Evolutionary conservation across 30 jellyfish, hydroid and myxozoan species (phyloP).

Genomic region (Rhopilema esculentum): DNA sequence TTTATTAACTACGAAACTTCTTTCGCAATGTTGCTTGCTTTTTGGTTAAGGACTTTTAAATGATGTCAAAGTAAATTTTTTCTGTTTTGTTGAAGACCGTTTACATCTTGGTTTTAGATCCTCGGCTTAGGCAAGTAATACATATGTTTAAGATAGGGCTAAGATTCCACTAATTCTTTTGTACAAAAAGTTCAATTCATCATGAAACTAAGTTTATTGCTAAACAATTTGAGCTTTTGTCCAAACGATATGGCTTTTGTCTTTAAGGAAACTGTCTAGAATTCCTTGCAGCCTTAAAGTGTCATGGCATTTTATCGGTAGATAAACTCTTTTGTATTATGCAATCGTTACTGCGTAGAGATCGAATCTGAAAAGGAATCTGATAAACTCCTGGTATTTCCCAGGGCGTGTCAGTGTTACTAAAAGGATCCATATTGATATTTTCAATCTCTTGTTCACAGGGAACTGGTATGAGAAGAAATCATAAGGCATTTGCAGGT

Average conservation of each 20-base stretch:
- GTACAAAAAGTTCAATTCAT: neutral
- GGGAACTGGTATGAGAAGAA: slow-evolving; percentile 53
- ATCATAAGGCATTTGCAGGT: slow-evolving; percentile 44
- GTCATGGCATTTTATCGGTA: too few relatives aligned
- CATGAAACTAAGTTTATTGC: neutral
- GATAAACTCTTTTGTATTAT: too few relatives aligned
- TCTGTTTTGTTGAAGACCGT: neutral
- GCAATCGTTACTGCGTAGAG: too few relatives aligned
- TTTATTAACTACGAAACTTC: too few relatives aligned
- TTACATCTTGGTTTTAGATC: neutral
- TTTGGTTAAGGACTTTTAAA: neutral
- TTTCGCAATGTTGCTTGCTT: neutral
- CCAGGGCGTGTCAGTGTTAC: neutral
- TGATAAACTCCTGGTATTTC: too few relatives aligned
- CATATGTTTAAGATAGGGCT: neutral
- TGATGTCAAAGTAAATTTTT: neutral
- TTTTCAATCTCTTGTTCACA: slow-evolving; percentile 1
- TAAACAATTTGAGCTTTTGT: neutral
- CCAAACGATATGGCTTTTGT: too few relatives aligned
- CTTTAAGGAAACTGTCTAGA: too few relatives aligned
- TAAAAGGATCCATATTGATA: neutral
- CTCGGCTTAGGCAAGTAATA: neutral
- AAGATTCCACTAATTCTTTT: neutral
- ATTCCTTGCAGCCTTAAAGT: too few relatives aligned
- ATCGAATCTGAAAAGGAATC: too few relatives aligned